Evolutionary conservation across 2,888 invertebrate genomes (phyloP), one percentile per base, ranked within the genome.

Genomic region (Dicyrtoma fusca): DNA sequence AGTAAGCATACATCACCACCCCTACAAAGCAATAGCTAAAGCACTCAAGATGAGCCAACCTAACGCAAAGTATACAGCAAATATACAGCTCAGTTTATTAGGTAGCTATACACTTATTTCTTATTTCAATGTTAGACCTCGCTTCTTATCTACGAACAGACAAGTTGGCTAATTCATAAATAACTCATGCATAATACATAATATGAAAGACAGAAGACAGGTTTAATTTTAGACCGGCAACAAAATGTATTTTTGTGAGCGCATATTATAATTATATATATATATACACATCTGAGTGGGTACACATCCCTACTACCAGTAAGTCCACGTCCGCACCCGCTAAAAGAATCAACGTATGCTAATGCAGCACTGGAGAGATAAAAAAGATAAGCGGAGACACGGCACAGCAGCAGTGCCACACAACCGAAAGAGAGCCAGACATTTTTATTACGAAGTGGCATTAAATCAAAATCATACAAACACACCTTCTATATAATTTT

Each of bases 381-480:
- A 61, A 61, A 61, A 44, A 21, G 61, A 61, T 61, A 61, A 61
- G 61, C 34, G 61, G 14, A 61, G 17, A 57, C 17, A 44, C n/a
- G 55, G 44, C 21, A 2, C 21, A 21, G 53, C 19, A 55, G 13
- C 21, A 55, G 4, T 5, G 8, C 34, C 8, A 34, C 34, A 34
- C 34, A 34, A 34, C 34, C 34, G 34, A 34, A 34, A 34, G 34
- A 34, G 34, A 34, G 34, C 3, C 23, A 61, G 61, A 61, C 61
- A 61, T 44, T 61, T 61, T 61, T 61, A 65, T 49, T 65, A 49
- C 45, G 21, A 19, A 44, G 44, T 42, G 8, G 47, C 66, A 66
- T 66, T 66, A 66, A 66, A 66, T 66, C 34, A 66, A 26, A 66
- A 53, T 44, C 53, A 51, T 11, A 42, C 61, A 61, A 26, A 61